These are phyloP conservation scores for Lasioglossum calceatum DNA, from an alignment of 2,888 invertebrate species.

Conservation along the genomic window DNA sequence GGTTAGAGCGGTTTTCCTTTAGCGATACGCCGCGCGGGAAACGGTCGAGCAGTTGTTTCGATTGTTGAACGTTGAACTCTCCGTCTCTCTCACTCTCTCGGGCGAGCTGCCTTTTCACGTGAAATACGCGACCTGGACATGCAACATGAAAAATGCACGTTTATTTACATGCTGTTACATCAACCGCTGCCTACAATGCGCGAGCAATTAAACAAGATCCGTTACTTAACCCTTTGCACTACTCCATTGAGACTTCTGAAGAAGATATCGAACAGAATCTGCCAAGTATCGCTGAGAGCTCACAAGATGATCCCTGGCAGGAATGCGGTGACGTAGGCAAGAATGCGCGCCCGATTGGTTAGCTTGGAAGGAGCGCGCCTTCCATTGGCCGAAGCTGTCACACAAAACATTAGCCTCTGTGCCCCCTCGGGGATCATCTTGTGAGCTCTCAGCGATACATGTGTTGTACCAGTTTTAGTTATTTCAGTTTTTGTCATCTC, in stretches of 20 bases:
- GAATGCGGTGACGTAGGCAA: no score
- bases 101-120: neutral
- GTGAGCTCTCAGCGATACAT: no score
- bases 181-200: neutral
- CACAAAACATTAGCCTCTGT: no score
- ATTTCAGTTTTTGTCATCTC: neutral
- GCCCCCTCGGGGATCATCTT: no score
- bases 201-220: neutral
- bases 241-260: neutral
- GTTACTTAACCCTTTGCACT: neutral
- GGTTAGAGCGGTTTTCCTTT: neutral
- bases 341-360: no score
- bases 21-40: neutral
- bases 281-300: no score
- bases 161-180: neutral
- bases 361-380: no score
- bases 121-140: neutral
- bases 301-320: no score
- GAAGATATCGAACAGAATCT: neutral
- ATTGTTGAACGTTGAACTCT: conserved; percentile 12
- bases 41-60: neutral
- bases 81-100: neutral
- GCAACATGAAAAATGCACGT: conserved; percentile 8
- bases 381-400: no score
- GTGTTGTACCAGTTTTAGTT: neutral